These are phyloP conservation scores for Lipophrys pholis DNA, from an alignment of 2,113 vertebrate genomes.

Conservation along the genomic window DNA sequence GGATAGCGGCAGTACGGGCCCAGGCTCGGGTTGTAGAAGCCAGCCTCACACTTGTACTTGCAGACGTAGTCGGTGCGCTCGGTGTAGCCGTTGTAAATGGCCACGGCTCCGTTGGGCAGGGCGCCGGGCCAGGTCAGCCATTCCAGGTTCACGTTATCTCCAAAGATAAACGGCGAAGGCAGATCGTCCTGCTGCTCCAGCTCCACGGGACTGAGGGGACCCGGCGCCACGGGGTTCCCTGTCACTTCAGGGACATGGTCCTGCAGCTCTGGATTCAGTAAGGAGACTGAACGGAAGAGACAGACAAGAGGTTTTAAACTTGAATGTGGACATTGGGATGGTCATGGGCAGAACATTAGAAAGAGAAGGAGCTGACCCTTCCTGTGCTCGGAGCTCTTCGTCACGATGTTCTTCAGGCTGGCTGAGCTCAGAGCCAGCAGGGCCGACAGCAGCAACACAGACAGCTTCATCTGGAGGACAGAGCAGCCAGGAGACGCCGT, in stretches of 20 bases:
- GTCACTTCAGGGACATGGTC: slow-evolving; percentile 55
- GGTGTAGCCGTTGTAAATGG: slow-evolving; percentile 82
- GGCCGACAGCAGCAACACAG: slow-evolving; percentile 40
- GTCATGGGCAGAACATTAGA: no score
- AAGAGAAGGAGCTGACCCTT: slow-evolving; percentile 31
- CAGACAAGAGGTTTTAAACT: background rate
- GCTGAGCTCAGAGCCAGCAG: slow-evolving; percentile 59
- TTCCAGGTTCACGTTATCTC: slow-evolving; percentile 78
- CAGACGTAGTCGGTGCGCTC: slow-evolving; percentile 81
- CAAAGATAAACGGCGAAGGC: slow-evolving; percentile 63
- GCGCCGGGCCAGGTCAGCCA: slow-evolving; percentile 75
- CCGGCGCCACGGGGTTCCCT: background rate
- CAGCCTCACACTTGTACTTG: slow-evolving; percentile 78
- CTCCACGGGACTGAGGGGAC: slow-evolving; percentile 52
- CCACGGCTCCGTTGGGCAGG: slow-evolving; percentile 74
- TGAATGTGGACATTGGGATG: no score
- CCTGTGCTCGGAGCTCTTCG: slow-evolving; percentile 44
- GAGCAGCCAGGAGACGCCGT: no score
- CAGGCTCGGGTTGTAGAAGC: slow-evolving; percentile 79
- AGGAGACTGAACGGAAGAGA: slow-evolving; percentile 47
- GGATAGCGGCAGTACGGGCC: slow-evolving; percentile 83
- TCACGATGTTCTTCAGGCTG: slow-evolving; percentile 51
- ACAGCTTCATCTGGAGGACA: background rate
- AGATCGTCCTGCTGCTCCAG: slow-evolving; percentile 52
- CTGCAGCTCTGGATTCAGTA: slow-evolving; percentile 73